Evolutionary conservation across 2,888 invertebrate genomes (phyloP).

Genomic region (Carpatolechia fugitivella): DNA sequence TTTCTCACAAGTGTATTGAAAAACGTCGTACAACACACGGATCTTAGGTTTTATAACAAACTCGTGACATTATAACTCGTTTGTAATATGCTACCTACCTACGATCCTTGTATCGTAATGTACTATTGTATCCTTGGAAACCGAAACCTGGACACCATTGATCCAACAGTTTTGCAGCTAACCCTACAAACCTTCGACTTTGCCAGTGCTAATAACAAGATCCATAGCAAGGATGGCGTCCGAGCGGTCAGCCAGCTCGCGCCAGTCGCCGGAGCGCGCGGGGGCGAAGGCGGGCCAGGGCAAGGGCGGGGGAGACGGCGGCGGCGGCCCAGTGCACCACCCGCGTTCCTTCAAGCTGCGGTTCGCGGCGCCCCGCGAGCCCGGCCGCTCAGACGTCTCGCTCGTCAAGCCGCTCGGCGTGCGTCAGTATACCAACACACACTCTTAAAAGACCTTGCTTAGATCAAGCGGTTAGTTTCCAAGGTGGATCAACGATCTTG

Average conservation of each 20-base stretch:
- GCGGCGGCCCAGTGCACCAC: slow-evolving; percentile 25
- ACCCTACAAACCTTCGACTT: neutral
- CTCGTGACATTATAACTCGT: no score
- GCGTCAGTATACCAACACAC: slow-evolving; percentile 39
- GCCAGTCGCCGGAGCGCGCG: neutral
- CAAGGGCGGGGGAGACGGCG: slow-evolving; percentile 17
- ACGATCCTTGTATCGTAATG: no score
- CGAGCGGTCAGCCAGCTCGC: neutral
- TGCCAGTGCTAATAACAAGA: neutral
- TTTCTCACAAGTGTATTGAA: no score
- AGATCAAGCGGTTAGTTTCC: no score
- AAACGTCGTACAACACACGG: no score
- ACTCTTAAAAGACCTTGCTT: neutral
- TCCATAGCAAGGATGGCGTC: neutral
- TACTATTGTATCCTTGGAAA: neutral
- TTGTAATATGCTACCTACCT: no score
- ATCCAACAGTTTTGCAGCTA: neutral
- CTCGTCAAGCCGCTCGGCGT: slow-evolving; percentile 54
- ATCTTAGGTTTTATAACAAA: no score
- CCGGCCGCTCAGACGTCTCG: slow-evolving; percentile 63
- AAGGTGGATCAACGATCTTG: no score
- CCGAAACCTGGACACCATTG: neutral
- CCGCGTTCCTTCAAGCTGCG: slow-evolving; percentile 59
- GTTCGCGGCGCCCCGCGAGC: slow-evolving; percentile 61
- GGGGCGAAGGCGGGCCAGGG: slow-evolving; percentile 9